Conservation (phyloP, 2,113 vertebrate species). For the Symphodus melops region DNA sequence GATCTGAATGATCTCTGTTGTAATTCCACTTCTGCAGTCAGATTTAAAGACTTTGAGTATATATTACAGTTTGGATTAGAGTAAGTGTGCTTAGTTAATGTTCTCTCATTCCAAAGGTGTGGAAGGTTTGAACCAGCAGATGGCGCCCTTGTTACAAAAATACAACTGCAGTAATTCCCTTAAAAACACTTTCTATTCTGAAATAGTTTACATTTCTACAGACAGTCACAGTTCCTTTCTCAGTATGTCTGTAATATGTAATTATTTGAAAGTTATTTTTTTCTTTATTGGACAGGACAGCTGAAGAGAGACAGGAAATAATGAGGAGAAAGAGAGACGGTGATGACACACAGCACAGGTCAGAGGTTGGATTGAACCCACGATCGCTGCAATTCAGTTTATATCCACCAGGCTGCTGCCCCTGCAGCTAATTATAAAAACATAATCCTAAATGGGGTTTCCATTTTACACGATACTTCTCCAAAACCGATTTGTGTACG, state of each 20-base stretch:
- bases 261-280: not conserved
- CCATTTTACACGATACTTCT: too few relatives aligned
- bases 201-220: not conserved
- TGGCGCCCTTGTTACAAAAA: conserved; percentile 49
- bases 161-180: not conserved
- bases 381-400: too few relatives aligned
- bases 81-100: not conserved
- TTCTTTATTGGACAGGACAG: not conserved
- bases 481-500: too few relatives aligned
- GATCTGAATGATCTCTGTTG: conserved; percentile 1
- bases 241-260: too few relatives aligned
- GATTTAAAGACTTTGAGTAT: not conserved
- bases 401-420: too few relatives aligned
- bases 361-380: too few relatives aligned
- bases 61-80: not conserved
- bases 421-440: too few relatives aligned
- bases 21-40: not conserved
- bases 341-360: too few relatives aligned
- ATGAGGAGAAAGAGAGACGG: too few relatives aligned
- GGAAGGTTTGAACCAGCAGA: conserved; percentile 52
- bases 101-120: not conserved
- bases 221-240: too few relatives aligned
- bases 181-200: not conserved
- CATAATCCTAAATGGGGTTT: too few relatives aligned
- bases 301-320: too few relatives aligned